Conservation (phyloP, 2,113 vertebrate genomes). For the Psittacus erithacus region DNA sequence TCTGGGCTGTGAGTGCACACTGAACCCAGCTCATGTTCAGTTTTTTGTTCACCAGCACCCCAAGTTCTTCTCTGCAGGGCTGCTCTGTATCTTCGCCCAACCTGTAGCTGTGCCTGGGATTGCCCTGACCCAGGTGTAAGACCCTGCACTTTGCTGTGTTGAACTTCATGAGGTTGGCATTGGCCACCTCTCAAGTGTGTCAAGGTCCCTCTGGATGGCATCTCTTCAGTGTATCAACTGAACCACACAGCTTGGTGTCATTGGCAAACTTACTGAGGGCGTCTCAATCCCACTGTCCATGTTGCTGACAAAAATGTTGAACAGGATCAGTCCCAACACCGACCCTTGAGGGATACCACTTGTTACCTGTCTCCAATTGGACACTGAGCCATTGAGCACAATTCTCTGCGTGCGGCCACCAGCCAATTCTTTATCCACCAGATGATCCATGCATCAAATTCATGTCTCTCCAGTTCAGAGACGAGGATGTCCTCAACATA, state of each 20-base stretch:
- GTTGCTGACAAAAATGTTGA: neutral
- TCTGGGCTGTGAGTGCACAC: neutral
- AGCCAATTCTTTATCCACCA: neutral
- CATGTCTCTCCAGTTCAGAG: neutral
- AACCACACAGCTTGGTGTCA: neutral
- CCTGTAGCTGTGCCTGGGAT: neutral
- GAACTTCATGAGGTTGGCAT: neutral
- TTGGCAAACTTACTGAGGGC: neutral
- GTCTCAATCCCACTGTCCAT: neutral
- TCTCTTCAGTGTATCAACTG: neutral
- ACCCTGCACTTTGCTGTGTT: neutral
- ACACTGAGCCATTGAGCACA: neutral
- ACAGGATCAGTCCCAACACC: neutral
- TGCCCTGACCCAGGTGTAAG: neutral
- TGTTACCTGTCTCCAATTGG: neutral
- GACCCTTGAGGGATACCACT: neutral
- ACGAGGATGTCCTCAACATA: neutral
- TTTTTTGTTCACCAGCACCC: neutral
- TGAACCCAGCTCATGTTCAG: neutral
- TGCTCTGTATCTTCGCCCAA: neutral
- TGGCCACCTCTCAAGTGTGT: neutral
- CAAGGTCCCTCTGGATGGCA: neutral
- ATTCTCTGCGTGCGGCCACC: neutral
- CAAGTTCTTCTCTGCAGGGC: neutral
- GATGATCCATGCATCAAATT: neutral